Percentiles rank a stretch among this genome's conserved stretches.
Evolutionary conservation across 1,140 invertebrate genomes (phyloP).

Genomic region (Hydropsyche tenuis): DNA sequence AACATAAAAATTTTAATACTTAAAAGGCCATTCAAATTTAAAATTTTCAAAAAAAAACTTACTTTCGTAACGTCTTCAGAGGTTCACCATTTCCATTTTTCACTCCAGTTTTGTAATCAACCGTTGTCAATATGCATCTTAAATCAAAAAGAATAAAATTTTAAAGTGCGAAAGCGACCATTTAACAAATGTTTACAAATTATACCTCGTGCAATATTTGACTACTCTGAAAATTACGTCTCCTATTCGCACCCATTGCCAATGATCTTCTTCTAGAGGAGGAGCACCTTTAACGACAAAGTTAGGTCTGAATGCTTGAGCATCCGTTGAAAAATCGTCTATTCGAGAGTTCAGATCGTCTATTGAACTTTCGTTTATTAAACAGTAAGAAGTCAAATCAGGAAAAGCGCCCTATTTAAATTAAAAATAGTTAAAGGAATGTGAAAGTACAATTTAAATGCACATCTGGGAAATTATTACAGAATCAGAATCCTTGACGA

Average conservation of each 20-base stretch:
- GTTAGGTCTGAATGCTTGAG: conserved; percentile 67
- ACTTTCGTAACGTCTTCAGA: conserved; percentile 57
- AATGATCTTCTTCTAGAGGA: conserved; percentile 68
- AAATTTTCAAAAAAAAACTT: conserved; percentile 26
- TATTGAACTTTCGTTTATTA: conserved; percentile 66
- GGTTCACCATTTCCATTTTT: conserved; percentile 61
- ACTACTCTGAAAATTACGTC: conserved; percentile 63
- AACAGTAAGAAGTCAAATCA: conserved; percentile 61
- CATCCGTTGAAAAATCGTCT: conserved; percentile 58
- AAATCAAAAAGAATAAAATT: not conserved
- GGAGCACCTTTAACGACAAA: conserved; percentile 66
- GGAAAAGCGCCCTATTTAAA: conserved; percentile 65
- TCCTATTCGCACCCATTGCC: conserved; percentile 70
- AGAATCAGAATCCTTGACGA: conserved; percentile 38
- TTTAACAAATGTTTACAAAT: not conserved
- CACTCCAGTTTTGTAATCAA: conserved; percentile 62
- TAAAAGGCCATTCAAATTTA: no score
- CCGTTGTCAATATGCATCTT: conserved; percentile 63
- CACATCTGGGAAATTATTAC: no score
- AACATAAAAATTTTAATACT: conserved; percentile 3
- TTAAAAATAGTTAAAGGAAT: conserved; percentile 29
- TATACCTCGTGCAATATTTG: conserved; percentile 64
- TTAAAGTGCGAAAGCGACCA: not conserved
- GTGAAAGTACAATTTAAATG: not conserved
- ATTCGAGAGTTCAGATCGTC: conserved; percentile 64